A percentile compares a stretch with the other conserved stretches of the same genome.
These are phyloP conservation scores for Thumatha senex DNA, from an alignment of 2,888 invertebrate species.

Conservation along the genomic window DNA sequence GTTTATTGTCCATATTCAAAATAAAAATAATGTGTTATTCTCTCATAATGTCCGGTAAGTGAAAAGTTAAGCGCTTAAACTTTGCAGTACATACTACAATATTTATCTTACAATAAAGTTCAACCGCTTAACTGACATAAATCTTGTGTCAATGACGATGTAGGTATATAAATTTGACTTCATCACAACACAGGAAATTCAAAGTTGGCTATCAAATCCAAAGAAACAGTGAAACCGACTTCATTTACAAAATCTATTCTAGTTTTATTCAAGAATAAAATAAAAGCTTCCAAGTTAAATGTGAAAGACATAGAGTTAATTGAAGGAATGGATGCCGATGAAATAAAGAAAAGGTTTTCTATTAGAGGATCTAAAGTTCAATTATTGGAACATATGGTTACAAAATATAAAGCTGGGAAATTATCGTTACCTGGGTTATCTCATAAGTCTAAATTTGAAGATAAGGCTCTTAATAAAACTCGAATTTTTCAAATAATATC, in stretches of 20 bases:
- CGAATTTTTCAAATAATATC: slow-evolving; percentile 34
- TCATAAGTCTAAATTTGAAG: slow-evolving; percentile 32
- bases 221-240: neutral
- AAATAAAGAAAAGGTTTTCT: slow-evolving; percentile 36
- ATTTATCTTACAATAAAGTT: no score
- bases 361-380: slow-evolving; percentile 35
- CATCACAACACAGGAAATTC: neutral
- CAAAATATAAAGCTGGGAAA: slow-evolving; percentile 40
- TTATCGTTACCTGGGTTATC: slow-evolving; percentile 35
- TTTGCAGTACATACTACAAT: no score
- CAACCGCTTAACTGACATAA: no score
- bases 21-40: neutral
- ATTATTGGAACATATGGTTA: slow-evolving; percentile 41
- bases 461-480: slow-evolving; percentile 33
- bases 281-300: slow-evolving; percentile 31
- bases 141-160: no score
- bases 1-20: neutral
- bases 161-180: neutral
- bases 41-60: neutral
- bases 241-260: slow-evolving; percentile 1
- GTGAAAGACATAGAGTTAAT: slow-evolving; percentile 38
- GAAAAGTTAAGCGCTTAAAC: no score
- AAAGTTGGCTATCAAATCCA: neutral
- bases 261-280: slow-evolving; percentile 39
- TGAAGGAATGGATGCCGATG: slow-evolving; percentile 25